phyloP scores from a whole-genome alignment of 1,140 invertebrate genomes.

The Drosophila miranda region DNA sequence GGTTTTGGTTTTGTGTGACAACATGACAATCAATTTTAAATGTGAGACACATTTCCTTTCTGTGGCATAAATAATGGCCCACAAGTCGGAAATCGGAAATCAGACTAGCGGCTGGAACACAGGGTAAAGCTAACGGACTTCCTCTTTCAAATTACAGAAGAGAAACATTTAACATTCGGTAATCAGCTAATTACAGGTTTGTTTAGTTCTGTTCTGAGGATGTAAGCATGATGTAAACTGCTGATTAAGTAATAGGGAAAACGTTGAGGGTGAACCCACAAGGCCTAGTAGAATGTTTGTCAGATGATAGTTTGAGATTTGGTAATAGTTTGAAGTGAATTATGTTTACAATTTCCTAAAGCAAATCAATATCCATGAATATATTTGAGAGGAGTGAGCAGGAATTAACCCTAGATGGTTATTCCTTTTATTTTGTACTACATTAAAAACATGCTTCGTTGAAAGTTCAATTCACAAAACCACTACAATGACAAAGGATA shows the following conservation, averaged over 20 bases:
- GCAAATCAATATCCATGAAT: too few species aligned
- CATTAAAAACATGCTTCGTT: too few species aligned
- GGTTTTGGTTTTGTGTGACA: slow-evolving; percentile 45
- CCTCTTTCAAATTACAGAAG: slow-evolving; percentile 5
- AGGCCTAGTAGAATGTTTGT: too few species aligned
- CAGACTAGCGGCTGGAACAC: background rate
- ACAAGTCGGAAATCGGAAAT: slow-evolving; percentile 29
- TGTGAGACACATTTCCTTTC: slow-evolving; percentile 45
- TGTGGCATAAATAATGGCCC: slow-evolving; percentile 45
- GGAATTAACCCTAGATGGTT: too few species aligned
- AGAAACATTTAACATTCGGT: slow-evolving; percentile 15
- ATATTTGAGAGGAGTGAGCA: too few species aligned
- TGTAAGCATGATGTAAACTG: slow-evolving; percentile 7
- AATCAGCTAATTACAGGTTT: slow-evolving; percentile 43
- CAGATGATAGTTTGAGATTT: too few species aligned
- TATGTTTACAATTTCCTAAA: too few species aligned
- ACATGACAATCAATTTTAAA: slow-evolving; percentile 54
- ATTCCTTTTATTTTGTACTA: too few species aligned
- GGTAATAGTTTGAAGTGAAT: too few species aligned
- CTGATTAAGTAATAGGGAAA: background rate
- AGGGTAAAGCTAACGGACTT: background rate
- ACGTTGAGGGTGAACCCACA: too few species aligned
- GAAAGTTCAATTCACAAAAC: too few species aligned
- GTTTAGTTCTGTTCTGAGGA: background rate
- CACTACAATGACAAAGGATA: too few species aligned